These are phyloP conservation scores for Mystacides longicornis DNA, from an alignment of 2,888 invertebrate genomes.

Conservation along the genomic window DNA sequence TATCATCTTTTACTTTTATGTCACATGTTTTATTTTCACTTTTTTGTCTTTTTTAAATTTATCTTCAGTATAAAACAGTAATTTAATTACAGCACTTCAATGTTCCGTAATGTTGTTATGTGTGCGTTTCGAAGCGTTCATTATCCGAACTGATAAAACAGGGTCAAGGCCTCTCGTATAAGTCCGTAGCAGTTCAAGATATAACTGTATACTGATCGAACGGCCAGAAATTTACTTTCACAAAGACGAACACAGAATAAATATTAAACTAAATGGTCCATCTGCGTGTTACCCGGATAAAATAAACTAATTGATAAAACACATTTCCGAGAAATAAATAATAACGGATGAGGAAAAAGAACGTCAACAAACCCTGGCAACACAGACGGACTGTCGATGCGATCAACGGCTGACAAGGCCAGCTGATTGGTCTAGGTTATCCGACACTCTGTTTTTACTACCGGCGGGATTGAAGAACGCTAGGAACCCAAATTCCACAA, in stretches of 20 bases:
- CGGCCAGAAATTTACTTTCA: no score
- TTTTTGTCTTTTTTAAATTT: no score
- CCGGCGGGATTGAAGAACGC: conserved; percentile 1
- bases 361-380: conserved; percentile 13
- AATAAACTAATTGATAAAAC: no score
- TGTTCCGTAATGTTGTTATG: not conserved
- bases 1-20: no score
- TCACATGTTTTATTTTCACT: no score
- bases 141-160: not conserved
- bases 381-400: not conserved
- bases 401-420: conserved; percentile 14
- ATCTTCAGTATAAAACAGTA: no score
- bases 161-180: not conserved
- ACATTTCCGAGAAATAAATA: conserved; percentile 5
- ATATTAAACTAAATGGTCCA: no score
- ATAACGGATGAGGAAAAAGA: conserved; percentile 1
- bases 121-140: not conserved
- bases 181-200: no score
- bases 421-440: conserved; percentile 17
- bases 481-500: conserved; percentile 3
- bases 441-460: not conserved
- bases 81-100: no score
- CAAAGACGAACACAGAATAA: no score
- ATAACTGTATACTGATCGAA: no score
- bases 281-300: no score